Conservation (phyloP, 1,140 invertebrate genomes). For the Drosophila novamexicana region DNA sequence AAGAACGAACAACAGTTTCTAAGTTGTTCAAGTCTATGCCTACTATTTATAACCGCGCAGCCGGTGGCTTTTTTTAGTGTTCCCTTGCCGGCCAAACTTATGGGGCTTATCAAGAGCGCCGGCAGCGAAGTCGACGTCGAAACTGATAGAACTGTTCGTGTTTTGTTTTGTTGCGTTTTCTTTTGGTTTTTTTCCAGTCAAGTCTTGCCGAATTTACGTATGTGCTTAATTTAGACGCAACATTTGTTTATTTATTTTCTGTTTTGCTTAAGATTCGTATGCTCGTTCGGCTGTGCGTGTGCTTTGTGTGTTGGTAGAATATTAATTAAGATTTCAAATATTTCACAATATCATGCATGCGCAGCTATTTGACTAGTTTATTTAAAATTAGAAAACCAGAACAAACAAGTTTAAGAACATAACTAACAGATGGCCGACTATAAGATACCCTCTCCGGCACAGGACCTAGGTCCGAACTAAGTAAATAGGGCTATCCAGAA, state of each 20-base stretch:
- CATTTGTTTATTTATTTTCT: not conserved
- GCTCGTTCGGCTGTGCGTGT: too few relatives aligned
- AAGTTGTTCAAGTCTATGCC: constrained; percentile 16
- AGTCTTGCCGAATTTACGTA: constrained; percentile 32
- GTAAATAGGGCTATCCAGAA: too few relatives aligned
- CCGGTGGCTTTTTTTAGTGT: constrained; percentile 25
- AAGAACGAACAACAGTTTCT: constrained; percentile 27
- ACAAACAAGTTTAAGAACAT: too few relatives aligned
- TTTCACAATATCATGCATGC: too few relatives aligned
- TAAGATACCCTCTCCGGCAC: too few relatives aligned
- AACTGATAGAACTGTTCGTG: not conserved
- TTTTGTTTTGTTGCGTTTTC: constrained; percentile 13
- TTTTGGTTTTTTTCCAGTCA: constrained; percentile 25
- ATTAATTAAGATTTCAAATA: too few relatives aligned
- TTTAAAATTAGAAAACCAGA: too few relatives aligned
- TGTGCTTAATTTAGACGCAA: constrained; percentile 31
- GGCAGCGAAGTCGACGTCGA: not conserved
- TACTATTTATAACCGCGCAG: constrained; percentile 61
- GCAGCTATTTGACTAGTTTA: too few relatives aligned
- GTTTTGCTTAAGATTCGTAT: constrained; percentile 3
- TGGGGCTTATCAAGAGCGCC: constrained; percentile 25
- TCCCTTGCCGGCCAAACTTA: constrained; percentile 32
- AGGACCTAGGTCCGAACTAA: too few relatives aligned
- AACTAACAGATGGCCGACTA: too few relatives aligned
- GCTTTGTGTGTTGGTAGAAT: too few relatives aligned